Conservation (phyloP, 2,113 vertebrate genomes). For the Capreolus pygargus region DNA sequence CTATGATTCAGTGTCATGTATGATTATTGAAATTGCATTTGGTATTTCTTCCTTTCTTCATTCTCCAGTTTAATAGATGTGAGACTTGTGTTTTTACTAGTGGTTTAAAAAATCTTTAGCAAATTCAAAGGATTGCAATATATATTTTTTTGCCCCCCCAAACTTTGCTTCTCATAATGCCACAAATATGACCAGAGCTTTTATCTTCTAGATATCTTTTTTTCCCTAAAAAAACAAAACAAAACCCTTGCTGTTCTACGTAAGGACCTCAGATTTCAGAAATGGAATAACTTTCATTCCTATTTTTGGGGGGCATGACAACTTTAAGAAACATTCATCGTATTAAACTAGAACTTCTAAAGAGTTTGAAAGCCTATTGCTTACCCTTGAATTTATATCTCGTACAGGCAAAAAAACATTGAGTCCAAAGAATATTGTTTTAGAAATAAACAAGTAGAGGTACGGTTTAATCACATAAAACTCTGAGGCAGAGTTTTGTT, state of each 20-base stretch:
- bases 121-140: not conserved
- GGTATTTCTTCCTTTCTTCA: not conserved
- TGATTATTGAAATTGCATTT: not conserved
- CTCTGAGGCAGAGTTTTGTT: not conserved
- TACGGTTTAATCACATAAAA: not conserved
- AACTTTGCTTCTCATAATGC: not conserved
- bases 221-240: not conserved
- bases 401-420: not conserved
- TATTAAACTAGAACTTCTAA: not conserved
- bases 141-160: not conserved
- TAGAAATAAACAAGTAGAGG: not conserved
- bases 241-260: not conserved
- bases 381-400: slow-evolving; percentile 23
- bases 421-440: not conserved
- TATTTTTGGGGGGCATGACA: not conserved
- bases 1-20: not conserved
- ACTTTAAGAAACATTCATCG: not conserved
- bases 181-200: not conserved
- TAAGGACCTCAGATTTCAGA: slow-evolving; percentile 2
- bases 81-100: not conserved
- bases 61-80: not conserved
- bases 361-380: not conserved
- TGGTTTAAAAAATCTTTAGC: slow-evolving; percentile 5
- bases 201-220: not conserved
- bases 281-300: not conserved